Evolutionary conservation across 1,140 invertebrate genomes (phyloP).

Genomic region (Arion vulgaris): DNA sequence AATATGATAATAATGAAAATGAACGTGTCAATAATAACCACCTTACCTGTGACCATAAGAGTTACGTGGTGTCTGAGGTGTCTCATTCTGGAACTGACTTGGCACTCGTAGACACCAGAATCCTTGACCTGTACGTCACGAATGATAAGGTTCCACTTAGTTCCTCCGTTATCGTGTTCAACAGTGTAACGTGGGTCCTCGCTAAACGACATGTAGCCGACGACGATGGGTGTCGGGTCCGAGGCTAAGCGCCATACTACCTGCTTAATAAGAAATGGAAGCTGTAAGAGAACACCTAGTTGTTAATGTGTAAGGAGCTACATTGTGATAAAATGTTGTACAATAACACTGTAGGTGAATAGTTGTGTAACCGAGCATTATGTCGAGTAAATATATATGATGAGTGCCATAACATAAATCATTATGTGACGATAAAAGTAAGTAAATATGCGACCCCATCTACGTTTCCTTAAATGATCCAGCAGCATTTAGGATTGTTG

Average conservation of each 20-base stretch:
- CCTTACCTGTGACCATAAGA: conserved; percentile 46
- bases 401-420: no score
- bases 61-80: conserved; percentile 43
- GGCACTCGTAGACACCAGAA: conserved; percentile 58
- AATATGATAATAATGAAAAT: not conserved
- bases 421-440: no score
- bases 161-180: conserved; percentile 40
- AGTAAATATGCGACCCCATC: no score
- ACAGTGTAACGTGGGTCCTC: conserved; percentile 45
- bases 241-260: conserved; percentile 54
- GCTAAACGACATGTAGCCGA: conserved; percentile 47
- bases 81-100: conserved; percentile 51
- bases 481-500: no score
- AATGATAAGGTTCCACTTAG: conserved; percentile 55
- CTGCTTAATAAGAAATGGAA: conserved; percentile 28
- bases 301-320: not conserved
- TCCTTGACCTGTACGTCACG: conserved; percentile 48
- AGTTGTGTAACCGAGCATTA: no score
- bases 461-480: no score
- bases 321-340: not conserved
- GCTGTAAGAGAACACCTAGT: not conserved
- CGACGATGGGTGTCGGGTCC: conserved; percentile 47
- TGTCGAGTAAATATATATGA: no score
- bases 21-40: not conserved
- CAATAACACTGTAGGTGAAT: not conserved